phyloP scores from a whole-genome alignment of 1,140 invertebrate genomes.

The Ylistrum balloti region DNA sequence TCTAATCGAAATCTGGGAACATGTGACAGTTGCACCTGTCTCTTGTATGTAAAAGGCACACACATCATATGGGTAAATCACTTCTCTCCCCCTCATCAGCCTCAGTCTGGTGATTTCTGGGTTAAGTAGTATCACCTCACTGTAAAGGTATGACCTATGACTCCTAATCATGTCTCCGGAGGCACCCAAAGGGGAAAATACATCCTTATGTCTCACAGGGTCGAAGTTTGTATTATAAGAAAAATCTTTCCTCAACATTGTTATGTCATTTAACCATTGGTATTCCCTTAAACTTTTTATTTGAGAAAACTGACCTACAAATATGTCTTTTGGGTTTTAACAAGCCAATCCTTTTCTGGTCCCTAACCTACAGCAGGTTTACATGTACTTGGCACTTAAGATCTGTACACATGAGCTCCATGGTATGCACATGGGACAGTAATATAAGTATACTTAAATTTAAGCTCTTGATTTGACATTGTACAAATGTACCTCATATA shows the following conservation, averaged over 20 bases:
- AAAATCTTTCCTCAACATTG: no score
- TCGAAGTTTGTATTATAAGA: no score
- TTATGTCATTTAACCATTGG: no score
- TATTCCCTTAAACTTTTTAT: no score
- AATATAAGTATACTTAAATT: not conserved
- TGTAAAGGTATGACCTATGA: slow-evolving; percentile 38
- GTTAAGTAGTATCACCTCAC: slow-evolving; percentile 26
- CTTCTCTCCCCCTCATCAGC: not conserved
- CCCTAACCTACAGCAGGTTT: not conserved
- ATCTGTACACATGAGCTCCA: not conserved
- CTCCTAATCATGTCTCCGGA: not conserved
- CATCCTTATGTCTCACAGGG: not conserved
- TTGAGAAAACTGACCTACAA: not conserved
- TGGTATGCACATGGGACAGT: slow-evolving; percentile 4
- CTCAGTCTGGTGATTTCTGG: slow-evolving; percentile 16
- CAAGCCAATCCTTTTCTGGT: not conserved
- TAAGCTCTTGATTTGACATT: no score
- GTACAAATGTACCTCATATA: no score
- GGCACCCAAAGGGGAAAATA: not conserved
- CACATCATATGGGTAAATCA: not conserved
- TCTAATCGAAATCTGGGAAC: not conserved
- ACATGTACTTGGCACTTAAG: not conserved
- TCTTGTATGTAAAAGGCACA: slow-evolving; percentile 34
- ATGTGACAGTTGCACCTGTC: slow-evolving; percentile 37
- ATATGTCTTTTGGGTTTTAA: not conserved